Conservation (phyloP, 2,113 vertebrate species). For the Globicephala melas region DNA sequence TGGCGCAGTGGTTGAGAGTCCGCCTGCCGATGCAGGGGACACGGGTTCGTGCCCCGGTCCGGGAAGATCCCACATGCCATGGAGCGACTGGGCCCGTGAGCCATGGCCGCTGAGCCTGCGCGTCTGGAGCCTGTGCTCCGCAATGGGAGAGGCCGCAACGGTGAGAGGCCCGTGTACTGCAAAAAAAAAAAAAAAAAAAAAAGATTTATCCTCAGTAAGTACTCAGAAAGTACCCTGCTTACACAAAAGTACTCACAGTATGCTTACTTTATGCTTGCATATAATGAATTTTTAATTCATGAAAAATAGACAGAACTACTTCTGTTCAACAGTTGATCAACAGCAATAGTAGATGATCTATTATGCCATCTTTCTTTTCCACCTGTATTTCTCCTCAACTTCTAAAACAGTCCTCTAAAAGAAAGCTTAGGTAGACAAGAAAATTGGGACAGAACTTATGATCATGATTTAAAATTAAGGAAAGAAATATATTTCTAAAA, state of each 20-base stretch:
- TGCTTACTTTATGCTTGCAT: neutral
- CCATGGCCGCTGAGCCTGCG: no score
- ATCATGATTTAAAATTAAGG: neutral
- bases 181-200: no score
- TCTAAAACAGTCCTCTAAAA: neutral
- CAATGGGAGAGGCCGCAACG: no score
- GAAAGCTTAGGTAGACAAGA: neutral
- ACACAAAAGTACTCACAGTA: neutral
- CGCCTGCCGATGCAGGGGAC: no score
- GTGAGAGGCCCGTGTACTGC: no score
- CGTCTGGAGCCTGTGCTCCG: no score
- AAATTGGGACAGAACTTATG: neutral
- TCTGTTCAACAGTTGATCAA: neutral
- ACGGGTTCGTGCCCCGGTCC: no score
- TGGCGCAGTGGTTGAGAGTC: no score
- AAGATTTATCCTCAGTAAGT: neutral
- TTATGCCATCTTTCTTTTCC: neutral
- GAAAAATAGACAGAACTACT: neutral
- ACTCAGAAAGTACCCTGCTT: neutral
- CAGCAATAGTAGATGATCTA: neutral
- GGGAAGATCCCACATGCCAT: no score
- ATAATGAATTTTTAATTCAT: neutral
- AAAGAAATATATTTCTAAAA: neutral
- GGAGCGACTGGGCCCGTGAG: no score
- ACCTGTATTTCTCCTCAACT: neutral